A percentile compares a stretch with the other conserved stretches of the same genome.
phyloP scores from a whole-genome alignment of 2,888 invertebrate genomes.

The Dasysyrphus albostriatus region DNA sequence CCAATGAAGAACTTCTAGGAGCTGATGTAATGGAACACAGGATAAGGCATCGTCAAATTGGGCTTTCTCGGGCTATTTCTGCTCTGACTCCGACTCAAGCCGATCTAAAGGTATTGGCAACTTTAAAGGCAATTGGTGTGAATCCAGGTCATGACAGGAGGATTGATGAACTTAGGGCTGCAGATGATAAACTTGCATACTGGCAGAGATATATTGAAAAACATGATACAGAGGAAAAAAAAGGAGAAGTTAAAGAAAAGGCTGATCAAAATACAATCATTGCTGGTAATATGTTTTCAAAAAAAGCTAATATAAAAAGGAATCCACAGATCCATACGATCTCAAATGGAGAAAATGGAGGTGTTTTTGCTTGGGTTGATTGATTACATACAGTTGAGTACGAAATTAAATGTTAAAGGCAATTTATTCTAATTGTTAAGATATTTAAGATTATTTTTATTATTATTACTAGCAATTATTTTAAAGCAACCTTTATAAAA shows the following conservation, averaged over 20 bases:
- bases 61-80: slow-evolving; percentile 90
- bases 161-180: slow-evolving; percentile 81
- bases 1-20: slow-evolving; percentile 93
- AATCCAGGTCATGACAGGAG: slow-evolving; percentile 87
- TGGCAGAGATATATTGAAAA: slow-evolving; percentile 82
- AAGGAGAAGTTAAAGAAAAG: slow-evolving; percentile 55
- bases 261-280: slow-evolving; percentile 74
- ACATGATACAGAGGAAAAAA: slow-evolving; percentile 75
- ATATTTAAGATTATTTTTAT: too few species aligned
- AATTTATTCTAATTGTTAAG: too few species aligned
- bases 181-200: slow-evolving; percentile 81
- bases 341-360: slow-evolving; percentile 77
- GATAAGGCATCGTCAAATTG: slow-evolving; percentile 88
- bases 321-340: slow-evolving; percentile 79
- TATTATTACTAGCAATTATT: too few species aligned
- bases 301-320: slow-evolving; percentile 76
- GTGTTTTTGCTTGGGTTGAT: slow-evolving; percentile 82
- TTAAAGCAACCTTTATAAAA: too few species aligned
- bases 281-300: slow-evolving; percentile 78
- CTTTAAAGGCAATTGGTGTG: slow-evolving; percentile 85
- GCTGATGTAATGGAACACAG: slow-evolving; percentile 95
- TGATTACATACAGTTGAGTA: slow-evolving; percentile 51
- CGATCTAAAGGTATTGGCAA: slow-evolving; percentile 80
- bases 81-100: slow-evolving; percentile 88
- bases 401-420: not conserved